A percentile compares a stretch with the other conserved stretches of the same genome.
Conservation (phyloP, 2,888 invertebrate species). For the Anoplius nigerrimus region DNA sequence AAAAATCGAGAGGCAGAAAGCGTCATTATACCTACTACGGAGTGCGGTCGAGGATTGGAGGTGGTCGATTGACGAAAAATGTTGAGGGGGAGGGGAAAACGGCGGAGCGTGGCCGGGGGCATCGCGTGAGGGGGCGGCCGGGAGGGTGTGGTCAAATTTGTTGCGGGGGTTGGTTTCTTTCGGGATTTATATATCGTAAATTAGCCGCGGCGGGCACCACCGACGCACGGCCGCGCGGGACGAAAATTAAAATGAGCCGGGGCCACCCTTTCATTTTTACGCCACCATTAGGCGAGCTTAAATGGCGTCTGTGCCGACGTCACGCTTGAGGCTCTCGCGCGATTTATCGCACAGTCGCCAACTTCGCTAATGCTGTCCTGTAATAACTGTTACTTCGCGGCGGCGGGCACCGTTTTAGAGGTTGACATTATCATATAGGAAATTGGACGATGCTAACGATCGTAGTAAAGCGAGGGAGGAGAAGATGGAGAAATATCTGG, state of each 20-base stretch:
- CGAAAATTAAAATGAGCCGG: constrained; percentile 47
- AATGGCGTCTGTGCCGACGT: no score
- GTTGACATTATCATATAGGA: no score
- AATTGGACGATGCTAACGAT: no score
- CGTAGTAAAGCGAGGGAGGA: no score
- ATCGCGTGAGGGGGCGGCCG: constrained; percentile 60
- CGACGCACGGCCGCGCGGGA: constrained; percentile 25
- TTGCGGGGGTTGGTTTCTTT: constrained; percentile 64
- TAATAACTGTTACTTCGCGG: no score
- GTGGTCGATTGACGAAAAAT: no score
- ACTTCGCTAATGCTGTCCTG: no score
- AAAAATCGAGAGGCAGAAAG: constrained; percentile 42
- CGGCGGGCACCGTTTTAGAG: no score
- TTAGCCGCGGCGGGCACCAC: constrained; percentile 47
- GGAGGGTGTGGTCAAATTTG: constrained; percentile 71
- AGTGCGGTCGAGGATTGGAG: constrained; percentile 7
- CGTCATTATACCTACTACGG: constrained; percentile 31
- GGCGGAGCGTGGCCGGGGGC: constrained; percentile 27
- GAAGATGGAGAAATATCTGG: no score
- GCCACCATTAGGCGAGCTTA: no score
- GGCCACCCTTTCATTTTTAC: constrained; percentile 1
- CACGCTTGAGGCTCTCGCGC: no score
- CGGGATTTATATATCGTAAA: constrained; percentile 70
- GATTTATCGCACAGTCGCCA: no score
- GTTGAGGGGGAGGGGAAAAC: constrained; percentile 21